These are phyloP conservation scores for western clawed frog (Xenopus tropicalis) DNA, from an alignment of 2,113 vertebrate genomes.

Conservation along the genomic window DNA sequence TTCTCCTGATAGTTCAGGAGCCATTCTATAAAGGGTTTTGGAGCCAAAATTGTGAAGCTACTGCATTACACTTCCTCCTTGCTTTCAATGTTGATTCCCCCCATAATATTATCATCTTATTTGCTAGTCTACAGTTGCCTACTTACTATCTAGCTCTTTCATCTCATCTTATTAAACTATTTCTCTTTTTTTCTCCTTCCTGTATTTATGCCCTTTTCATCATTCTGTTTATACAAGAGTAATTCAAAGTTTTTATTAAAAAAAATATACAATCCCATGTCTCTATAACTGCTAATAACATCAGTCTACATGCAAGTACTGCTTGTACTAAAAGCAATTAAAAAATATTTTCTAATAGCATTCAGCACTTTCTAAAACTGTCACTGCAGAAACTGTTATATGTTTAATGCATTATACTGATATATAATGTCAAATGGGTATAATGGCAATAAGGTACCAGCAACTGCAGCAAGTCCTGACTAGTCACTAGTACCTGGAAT, in stretches of 20 bases:
- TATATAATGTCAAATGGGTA: background rate
- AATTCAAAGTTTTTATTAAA: background rate
- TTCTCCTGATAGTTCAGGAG: no score
- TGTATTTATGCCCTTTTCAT: background rate
- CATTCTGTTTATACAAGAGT: background rate
- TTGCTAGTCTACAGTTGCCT: no score
- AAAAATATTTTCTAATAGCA: constrained; percentile 16
- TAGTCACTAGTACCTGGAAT: no score
- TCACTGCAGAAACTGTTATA: constrained; percentile 8
- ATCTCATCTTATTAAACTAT: no score
- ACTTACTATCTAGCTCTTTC: no score
- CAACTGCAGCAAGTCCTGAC: background rate
- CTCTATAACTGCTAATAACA: background rate
- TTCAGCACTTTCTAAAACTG: constrained; percentile 4
- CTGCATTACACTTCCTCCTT: no score
- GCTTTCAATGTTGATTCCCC: no score
- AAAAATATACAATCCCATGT: background rate
- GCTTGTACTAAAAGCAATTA: constrained; percentile 8
- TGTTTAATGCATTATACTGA: background rate
- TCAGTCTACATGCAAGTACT: background rate
- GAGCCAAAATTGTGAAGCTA: no score
- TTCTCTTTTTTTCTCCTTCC: no score
- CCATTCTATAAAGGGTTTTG: no score
- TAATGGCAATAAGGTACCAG: background rate
- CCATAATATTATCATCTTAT: no score